Conservation (phyloP, 2,888 invertebrate species). For the Lissonota sp. region DNA sequence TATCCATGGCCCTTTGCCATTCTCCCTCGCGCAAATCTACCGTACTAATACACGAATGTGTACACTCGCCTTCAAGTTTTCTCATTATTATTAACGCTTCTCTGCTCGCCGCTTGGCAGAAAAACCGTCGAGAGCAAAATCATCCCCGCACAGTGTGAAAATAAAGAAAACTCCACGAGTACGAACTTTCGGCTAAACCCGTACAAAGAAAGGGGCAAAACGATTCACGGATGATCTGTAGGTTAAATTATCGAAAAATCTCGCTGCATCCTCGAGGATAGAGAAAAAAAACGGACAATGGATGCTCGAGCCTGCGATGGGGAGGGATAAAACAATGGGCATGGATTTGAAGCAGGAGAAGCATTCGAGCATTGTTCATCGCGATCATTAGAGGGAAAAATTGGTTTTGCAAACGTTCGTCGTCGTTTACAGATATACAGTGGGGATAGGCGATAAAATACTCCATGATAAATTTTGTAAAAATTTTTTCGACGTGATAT, state of each 20-base stretch:
- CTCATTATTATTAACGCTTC: slow-evolving; percentile 81
- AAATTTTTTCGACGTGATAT: no score
- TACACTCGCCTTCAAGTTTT: slow-evolving; percentile 74
- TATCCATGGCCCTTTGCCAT: neutral
- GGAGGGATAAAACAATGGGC: neutral
- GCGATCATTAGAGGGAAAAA: slow-evolving; percentile 34
- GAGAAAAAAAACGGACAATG: neutral
- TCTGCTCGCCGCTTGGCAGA: slow-evolving; percentile 38
- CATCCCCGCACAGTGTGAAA: neutral
- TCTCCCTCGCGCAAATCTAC: slow-evolving; percentile 30
- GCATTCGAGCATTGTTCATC: slow-evolving; percentile 24
- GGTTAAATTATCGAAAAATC: slow-evolving; percentile 41
- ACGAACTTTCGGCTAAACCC: neutral
- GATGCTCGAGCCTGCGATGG: slow-evolving; percentile 4
- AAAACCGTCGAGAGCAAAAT: slow-evolving; percentile 14
- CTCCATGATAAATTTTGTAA: no score
- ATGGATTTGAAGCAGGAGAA: neutral
- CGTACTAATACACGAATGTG: slow-evolving; percentile 65
- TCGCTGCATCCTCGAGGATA: neutral
- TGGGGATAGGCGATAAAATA: no score
- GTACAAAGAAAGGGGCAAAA: neutral
- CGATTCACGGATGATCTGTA: slow-evolving; percentile 4
- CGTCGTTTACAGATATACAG: neutral
- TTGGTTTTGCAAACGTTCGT: slow-evolving; percentile 15
- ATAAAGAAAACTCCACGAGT: neutral